These are phyloP conservation scores for Drosophila neotestacea DNA, from an alignment of 2,888 invertebrate species.

Conservation along the genomic window DNA sequence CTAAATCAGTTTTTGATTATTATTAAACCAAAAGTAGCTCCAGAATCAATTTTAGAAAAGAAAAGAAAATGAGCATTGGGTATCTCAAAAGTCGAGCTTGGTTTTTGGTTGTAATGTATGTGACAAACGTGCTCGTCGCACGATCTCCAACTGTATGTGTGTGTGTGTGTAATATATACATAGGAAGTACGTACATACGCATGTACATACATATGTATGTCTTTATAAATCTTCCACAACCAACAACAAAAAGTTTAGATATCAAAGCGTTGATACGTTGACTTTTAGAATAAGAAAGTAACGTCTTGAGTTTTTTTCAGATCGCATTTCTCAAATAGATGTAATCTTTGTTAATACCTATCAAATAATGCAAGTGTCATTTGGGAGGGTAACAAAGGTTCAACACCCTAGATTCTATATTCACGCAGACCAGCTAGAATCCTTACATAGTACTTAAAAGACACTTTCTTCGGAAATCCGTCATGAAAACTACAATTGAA, in stretches of 20 bases:
- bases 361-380: background rate
- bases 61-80: no score
- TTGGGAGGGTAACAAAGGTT: background rate
- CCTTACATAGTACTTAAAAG: no score
- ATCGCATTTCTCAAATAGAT: background rate
- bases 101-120: background rate
- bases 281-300: slow-evolving; percentile 6
- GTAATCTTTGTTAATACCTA: background rate
- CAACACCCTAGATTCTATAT: background rate
- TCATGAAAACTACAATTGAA: no score
- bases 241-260: slow-evolving; percentile 8
- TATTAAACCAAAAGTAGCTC: no score
- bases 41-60: no score
- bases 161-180: slow-evolving; percentile 13
- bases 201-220: background rate
- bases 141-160: slow-evolving; percentile 7
- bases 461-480: no score
- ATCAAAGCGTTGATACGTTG: background rate
- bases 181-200: slow-evolving; percentile 10
- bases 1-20: no score
- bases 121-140: slow-evolving; percentile 36
- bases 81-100: no score
- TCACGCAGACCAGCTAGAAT: no score
- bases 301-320: background rate
- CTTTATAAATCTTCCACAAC: background rate